Percentiles rank a stretch among this genome's conserved stretches.
These are phyloP conservation scores for Tenthredo livida DNA, from an alignment of 2,888 invertebrate species.

Conservation along the genomic window DNA sequence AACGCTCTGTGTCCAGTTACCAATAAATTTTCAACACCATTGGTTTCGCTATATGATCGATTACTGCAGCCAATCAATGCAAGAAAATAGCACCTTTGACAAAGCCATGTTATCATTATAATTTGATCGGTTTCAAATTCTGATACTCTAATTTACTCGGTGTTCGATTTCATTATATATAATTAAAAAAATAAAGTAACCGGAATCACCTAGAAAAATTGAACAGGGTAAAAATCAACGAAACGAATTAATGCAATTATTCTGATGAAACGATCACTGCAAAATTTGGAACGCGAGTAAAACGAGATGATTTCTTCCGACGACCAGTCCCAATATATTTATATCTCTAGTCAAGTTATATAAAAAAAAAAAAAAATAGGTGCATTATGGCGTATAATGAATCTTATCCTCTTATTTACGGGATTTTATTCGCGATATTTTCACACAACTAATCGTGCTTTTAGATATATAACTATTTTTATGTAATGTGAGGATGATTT, in stretches of 20 bases:
- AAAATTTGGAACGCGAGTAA: too few relatives aligned
- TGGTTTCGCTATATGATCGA: not conserved
- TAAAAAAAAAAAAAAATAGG: not conserved
- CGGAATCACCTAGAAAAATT: not conserved
- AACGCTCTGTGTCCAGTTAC: slow-evolving; percentile 13
- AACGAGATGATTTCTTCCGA: too few relatives aligned
- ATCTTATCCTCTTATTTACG: not conserved
- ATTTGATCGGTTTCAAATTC: slow-evolving; percentile 28
- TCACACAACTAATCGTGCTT: not conserved
- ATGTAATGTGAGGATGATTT: slow-evolving; percentile 25
- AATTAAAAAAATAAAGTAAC: not conserved
- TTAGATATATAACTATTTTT: not conserved
- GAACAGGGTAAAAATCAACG: not conserved
- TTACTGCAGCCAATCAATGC: not conserved
- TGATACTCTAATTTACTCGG: slow-evolving; percentile 9
- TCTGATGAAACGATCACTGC: not conserved
- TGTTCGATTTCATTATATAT: not conserved
- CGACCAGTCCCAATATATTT: not conserved
- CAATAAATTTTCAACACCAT: not conserved
- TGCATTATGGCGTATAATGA: not conserved
- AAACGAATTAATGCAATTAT: not conserved
- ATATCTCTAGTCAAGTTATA: not conserved
- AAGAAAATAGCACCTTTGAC: not conserved
- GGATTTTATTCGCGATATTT: not conserved
- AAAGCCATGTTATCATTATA: not conserved